Evolutionary conservation across 2,113 vertebrate species (phyloP).

Genomic region (Saccopteryx leptura): DNA sequence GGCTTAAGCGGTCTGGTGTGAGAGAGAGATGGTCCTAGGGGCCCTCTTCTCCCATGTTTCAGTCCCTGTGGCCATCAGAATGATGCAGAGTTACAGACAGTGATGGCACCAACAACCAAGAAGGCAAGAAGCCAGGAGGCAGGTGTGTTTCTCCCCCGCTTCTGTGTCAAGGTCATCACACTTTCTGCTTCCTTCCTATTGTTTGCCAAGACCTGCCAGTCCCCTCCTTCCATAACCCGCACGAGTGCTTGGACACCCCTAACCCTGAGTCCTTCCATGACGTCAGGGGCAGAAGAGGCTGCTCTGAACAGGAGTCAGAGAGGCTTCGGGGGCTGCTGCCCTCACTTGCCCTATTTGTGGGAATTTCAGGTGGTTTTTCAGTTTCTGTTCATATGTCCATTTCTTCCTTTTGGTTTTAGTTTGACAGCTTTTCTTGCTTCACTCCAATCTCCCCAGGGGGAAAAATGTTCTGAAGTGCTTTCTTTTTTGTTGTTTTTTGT

Average conservation of each 20-base stretch:
- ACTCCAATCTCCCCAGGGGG: background rate
- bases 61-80: background rate
- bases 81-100: background rate
- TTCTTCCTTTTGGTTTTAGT: background rate
- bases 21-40: background rate
- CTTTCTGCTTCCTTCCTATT: background rate
- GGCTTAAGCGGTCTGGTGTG: background rate
- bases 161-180: background rate
- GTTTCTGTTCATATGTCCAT: background rate
- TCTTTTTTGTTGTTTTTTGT: too few species aligned
- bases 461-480: background rate
- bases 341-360: background rate
- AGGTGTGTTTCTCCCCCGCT: background rate
- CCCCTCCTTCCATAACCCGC: too few species aligned
- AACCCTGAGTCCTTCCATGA: background rate
- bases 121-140: background rate
- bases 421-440: background rate
- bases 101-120: background rate
- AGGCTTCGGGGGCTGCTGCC: background rate
- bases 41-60: background rate
- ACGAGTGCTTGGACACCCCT: background rate
- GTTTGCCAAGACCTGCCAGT: background rate
- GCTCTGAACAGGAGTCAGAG: fast-evolving
- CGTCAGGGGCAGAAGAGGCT: background rate
- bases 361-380: background rate